Conservation (phyloP, 1,140 invertebrate genomes). For the Ceratina japonica region DNA sequence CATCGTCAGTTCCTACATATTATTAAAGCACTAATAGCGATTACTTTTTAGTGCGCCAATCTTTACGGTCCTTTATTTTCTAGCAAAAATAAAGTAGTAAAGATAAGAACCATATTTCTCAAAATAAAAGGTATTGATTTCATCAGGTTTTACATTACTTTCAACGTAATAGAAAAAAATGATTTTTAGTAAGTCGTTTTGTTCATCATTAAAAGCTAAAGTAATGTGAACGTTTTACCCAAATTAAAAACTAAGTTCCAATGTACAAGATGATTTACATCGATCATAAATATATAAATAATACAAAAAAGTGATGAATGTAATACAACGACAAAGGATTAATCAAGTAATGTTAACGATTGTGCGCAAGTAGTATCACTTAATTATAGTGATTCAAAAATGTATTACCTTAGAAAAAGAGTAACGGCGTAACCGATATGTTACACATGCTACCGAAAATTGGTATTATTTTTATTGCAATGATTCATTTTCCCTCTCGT, state of each 20-base stretch:
- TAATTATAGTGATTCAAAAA: slow-evolving; percentile 2
- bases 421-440: not conserved
- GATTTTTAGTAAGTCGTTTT: not conserved
- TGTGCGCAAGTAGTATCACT: slow-evolving; percentile 39
- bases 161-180: not conserved
- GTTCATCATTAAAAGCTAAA: not conserved
- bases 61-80: slow-evolving; percentile 4
- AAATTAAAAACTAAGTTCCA: too few species aligned
- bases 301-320: not conserved
- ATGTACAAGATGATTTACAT: not conserved
- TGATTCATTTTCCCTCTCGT: not conserved
- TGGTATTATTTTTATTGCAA: slow-evolving; percentile 17
- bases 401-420: not conserved
- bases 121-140: too few species aligned
- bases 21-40: slow-evolving; percentile 32
- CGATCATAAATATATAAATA: not conserved
- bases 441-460: slow-evolving; percentile 16
- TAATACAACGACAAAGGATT: slow-evolving; percentile 19
- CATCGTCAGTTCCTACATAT: slow-evolving; percentile 18
- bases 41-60: slow-evolving; percentile 22
- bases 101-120: not conserved
- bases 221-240: too few species aligned
- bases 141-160: not conserved
- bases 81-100: not conserved
- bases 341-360: slow-evolving; percentile 20